These are phyloP conservation scores for Ophion costatus DNA, from an alignment of 2,888 invertebrate genomes.

Conservation along the genomic window DNA sequence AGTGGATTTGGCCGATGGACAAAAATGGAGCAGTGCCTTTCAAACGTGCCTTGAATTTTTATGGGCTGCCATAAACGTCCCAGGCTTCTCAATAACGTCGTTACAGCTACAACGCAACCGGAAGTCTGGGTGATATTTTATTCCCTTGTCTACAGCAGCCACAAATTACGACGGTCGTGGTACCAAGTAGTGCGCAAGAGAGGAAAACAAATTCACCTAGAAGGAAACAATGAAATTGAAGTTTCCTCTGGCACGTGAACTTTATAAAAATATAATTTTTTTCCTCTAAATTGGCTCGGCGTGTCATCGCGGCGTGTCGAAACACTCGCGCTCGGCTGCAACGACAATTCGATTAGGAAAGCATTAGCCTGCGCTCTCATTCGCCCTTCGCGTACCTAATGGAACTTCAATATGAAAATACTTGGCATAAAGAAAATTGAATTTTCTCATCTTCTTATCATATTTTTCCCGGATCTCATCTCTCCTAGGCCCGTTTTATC, in stretches of 20 bases:
- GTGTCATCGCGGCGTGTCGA: background rate
- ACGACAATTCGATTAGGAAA: background rate
- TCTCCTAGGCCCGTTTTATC: background rate
- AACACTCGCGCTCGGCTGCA: background rate
- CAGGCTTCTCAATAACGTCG: slow-evolving; percentile 7
- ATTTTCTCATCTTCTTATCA: background rate
- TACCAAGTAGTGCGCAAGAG: no score
- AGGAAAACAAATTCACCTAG: background rate
- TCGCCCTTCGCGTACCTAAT: background rate
- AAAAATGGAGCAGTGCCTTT: background rate
- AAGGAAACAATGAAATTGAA: background rate
- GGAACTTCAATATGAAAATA: background rate
- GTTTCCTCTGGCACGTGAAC: background rate
- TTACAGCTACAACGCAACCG: background rate
- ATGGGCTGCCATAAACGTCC: background rate
- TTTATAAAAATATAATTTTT: background rate
- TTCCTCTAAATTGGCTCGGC: background rate
- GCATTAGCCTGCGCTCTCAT: background rate
- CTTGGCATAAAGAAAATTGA: background rate
- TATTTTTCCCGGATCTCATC: background rate
- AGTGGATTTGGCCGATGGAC: background rate
- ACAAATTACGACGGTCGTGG: background rate
- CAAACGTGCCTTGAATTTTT: slow-evolving; percentile 10
- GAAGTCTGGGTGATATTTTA: background rate
- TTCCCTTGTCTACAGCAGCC: background rate